Evolutionary conservation across 92 coral and sea anemone species (phyloP), one percentile per base, ranked within the genome.

Genomic region (Galaxea fascicularis): DNA sequence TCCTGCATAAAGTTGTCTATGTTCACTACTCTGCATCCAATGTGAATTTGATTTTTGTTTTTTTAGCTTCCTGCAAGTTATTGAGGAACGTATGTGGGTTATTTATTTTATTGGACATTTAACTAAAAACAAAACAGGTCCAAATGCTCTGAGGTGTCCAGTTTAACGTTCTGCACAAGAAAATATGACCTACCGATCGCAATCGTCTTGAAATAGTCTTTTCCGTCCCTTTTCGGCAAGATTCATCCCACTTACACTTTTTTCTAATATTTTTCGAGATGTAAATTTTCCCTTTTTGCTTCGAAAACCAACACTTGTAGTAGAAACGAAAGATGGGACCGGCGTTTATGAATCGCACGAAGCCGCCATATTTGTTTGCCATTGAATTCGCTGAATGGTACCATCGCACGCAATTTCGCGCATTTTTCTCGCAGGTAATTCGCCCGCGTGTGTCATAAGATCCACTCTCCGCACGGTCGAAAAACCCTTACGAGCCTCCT

Each of bases 1-100:
- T 47, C 79, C 65, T 82, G 20, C 65, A 56, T 69, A 16, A 80
- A 80, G 21, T 4, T 68, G 66, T 68, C 85, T 21, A 80, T 68
- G 35, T 80, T 47, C 1, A 80, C 65, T 26, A 80, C 41, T 44
- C 74, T 41, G 2, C 15, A 41, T 4, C 74, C 74, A 20, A 69
- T 0, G 3, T n/a, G 4, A 4, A 1, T 13, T 39, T 8, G 0
- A 69, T 69, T 69, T 69, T 69, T n/a, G n/a, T 29, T 41, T 69
- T 69, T 18, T 69, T 53, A 41, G 56, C 5, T 4, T 39, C 74
- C 74, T 69, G 17, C 29, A 27, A 41, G 4, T 10, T 18, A 68
- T 68, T 68, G 35, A 16, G 25, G 73, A 35, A 69, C 0, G 54
- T n/a, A 39, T 39, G 53, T 16, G 29, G 10, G 13, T 16, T 17